Percentiles rank a stretch among this genome's conserved stretches.
Conservation (phyloP, 2,888 invertebrate species). For the Coenonympha arcania region DNA sequence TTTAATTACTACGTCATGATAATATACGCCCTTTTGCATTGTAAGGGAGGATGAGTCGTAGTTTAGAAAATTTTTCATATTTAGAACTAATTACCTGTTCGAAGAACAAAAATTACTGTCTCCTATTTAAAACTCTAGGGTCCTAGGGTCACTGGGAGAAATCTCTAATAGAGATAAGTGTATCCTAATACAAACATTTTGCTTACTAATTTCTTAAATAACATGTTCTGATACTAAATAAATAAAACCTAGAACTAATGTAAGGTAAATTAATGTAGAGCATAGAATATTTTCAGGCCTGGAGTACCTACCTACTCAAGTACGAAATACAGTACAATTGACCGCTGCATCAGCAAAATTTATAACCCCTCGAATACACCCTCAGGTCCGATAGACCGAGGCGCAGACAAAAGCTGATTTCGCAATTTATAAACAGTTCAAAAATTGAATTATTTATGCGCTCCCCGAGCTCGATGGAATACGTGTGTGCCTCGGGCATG, state of each 20-base stretch:
- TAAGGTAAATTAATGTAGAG: neutral
- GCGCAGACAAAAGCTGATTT: slow-evolving; percentile 32
- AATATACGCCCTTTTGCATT: neutral
- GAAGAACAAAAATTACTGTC: too few relatives aligned
- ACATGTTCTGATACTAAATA: too few relatives aligned
- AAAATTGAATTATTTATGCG: slow-evolving; percentile 52
- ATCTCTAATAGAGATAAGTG: too few relatives aligned
- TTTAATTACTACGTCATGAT: too few relatives aligned
- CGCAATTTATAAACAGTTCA: slow-evolving; percentile 47
- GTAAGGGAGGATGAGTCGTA: too few relatives aligned
- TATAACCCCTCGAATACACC: slow-evolving; percentile 5
- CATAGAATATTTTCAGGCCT: neutral
- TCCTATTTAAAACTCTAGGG: too few relatives aligned
- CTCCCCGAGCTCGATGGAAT: slow-evolving; percentile 29
- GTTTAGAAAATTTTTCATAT: too few relatives aligned
- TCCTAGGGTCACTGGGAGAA: too few relatives aligned
- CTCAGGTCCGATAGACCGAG: slow-evolving; percentile 12
- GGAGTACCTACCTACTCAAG: neutral
- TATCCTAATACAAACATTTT: too few relatives aligned
- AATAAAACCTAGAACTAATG: too few relatives aligned
- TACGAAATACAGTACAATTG: neutral
- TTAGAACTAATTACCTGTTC: too few relatives aligned
- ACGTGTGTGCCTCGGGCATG: slow-evolving; percentile 24
- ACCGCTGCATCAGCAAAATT: neutral
- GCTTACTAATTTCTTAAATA: too few relatives aligned